Conservation (phyloP, 2,113 vertebrate genomes). For the Tragulus kanchil region DNA sequence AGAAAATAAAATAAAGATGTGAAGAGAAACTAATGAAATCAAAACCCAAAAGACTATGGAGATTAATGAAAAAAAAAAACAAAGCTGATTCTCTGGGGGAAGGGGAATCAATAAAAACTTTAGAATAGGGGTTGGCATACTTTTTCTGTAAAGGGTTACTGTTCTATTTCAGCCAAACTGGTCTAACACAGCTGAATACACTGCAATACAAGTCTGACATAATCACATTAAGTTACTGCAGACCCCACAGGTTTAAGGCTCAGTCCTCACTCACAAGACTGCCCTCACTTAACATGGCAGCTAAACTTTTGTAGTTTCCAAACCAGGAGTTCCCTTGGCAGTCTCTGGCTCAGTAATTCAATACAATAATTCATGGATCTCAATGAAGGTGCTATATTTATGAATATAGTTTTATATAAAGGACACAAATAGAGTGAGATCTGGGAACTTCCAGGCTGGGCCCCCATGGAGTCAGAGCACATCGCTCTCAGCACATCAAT, state of each 20-base stretch:
- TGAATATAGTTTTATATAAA: neutral
- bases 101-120: neutral
- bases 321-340: neutral
- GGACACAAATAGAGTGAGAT: neutral
- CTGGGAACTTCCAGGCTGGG: neutral
- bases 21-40: neutral
- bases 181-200: neutral
- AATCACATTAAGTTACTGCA: neutral
- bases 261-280: neutral
- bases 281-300: neutral
- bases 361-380: neutral
- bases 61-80: conserved; percentile 54
- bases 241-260: neutral
- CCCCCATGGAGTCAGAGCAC: neutral
- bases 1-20: neutral
- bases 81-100: neutral
- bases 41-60: neutral
- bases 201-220: neutral
- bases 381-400: neutral
- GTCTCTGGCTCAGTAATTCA: neutral
- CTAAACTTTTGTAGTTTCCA: neutral
- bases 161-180: neutral
- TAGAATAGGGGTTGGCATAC: neutral
- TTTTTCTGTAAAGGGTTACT: neutral
- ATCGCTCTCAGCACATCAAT: neutral